These are phyloP conservation scores for Heterodera filipjevi DNA, from an alignment of 2,888 invertebrate species.

Conservation along the genomic window DNA sequence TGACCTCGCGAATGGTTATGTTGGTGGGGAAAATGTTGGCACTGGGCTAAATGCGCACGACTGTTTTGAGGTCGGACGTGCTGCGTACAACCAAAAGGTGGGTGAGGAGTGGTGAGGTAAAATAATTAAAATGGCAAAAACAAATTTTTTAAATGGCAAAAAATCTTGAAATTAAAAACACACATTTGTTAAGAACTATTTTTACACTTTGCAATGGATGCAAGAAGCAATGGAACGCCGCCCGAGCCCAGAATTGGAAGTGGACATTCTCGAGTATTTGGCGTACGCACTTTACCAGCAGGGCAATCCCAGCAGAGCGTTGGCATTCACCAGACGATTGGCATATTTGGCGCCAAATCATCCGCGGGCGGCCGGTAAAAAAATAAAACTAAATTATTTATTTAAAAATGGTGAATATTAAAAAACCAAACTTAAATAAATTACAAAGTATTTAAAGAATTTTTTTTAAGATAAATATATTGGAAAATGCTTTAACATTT, in stretches of 20 bases:
- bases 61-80: conserved; percentile 91
- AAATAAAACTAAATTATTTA: not conserved
- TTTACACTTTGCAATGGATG: conserved; percentile 94
- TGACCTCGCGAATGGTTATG: conserved; percentile 80
- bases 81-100: conserved; percentile 82
- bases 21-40: conserved; percentile 55
- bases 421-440: no score
- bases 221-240: conserved; percentile 66
- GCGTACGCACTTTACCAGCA: conserved; percentile 85
- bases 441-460: no score
- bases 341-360: conserved; percentile 76
- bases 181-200: conserved; percentile 75
- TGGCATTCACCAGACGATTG: conserved; percentile 85
- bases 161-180: no score
- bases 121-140: no score
- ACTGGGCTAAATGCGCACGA: conserved; percentile 76
- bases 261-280: conserved; percentile 83
- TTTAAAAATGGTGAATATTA: no score
- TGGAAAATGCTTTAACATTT: no score
- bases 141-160: no score
- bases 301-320: conserved; percentile 83
- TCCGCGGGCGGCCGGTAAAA: conserved; percentile 77
- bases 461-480: no score
- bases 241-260: conserved; percentile 32
- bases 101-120: not conserved